Percentiles rank a stretch among this genome's conserved stretches.
These are phyloP conservation scores for Spheniscus humboldti DNA, from an alignment of 2,797 vertebrate genomes.

Conservation along the genomic window DNA sequence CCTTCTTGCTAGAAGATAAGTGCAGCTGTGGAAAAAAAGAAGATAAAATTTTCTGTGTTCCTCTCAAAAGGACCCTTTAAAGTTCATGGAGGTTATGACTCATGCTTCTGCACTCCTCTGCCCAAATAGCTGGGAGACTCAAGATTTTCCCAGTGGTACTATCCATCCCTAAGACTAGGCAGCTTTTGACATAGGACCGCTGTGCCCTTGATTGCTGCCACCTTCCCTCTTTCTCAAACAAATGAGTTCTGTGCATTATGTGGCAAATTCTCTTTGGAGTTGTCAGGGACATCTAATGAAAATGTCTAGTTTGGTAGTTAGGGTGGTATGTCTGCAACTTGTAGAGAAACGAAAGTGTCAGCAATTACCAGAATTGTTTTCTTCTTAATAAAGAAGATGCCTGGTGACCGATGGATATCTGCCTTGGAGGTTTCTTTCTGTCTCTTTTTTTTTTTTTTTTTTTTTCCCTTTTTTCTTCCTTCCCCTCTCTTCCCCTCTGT, in stretches of 20 bases:
- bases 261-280: background rate
- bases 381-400: background rate
- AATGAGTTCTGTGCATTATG: background rate
- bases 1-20: background rate
- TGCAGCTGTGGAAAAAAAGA: background rate
- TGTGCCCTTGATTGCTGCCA: background rate
- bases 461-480: background rate
- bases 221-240: background rate
- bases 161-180: background rate
- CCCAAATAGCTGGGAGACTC: background rate
- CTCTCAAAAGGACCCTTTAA: background rate
- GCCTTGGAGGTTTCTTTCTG: background rate
- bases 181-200: background rate
- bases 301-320: background rate
- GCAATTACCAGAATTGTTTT: background rate
- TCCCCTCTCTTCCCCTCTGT: rapidly evolving
- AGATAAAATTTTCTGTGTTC: background rate
- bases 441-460: too few species aligned
- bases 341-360: background rate
- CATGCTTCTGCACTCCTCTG: background rate
- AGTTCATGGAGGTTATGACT: background rate
- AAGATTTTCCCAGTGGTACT: background rate
- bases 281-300: background rate
- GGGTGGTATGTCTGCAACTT: background rate
- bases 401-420: background rate